These are phyloP conservation scores for Eristalis pertinax DNA, from an alignment of 2,888 invertebrate genomes.

Conservation along the genomic window DNA sequence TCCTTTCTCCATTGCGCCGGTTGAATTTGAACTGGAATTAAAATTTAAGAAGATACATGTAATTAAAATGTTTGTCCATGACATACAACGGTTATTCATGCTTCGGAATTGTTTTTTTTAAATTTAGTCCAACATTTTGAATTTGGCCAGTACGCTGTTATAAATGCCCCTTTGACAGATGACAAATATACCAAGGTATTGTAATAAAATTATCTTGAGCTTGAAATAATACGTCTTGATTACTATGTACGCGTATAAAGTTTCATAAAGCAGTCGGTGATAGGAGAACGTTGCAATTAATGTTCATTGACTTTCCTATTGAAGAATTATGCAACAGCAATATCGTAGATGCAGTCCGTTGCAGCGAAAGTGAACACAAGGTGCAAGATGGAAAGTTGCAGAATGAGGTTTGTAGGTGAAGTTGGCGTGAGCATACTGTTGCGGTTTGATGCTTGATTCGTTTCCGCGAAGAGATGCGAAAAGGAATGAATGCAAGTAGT, in stretches of 20 bases:
- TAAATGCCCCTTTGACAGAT: neutral
- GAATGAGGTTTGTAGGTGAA: slow-evolving; percentile 9
- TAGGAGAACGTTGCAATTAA: neutral
- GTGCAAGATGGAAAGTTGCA: slow-evolving; percentile 16
- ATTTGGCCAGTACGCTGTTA: neutral
- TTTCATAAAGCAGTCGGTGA: neutral
- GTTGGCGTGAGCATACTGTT: slow-evolving; percentile 6
- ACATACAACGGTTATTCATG: neutral
- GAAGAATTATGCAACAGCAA: neutral
- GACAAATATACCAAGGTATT: neutral
- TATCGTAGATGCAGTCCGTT: neutral
- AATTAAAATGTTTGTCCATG: neutral
- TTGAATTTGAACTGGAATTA: slow-evolving; percentile 73
- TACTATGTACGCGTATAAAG: no score
- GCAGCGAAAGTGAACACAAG: slow-evolving; percentile 11
- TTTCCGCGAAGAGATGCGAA: slow-evolving; percentile 4
- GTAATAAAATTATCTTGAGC: neutral
- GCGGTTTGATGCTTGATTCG: neutral
- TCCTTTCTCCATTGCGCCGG: slow-evolving; percentile 87
- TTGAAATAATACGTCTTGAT: no score
- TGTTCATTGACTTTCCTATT: slow-evolving; percentile 23
- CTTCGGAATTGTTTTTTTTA: neutral
- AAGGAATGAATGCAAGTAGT: neutral
- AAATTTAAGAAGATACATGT: slow-evolving; percentile 21
- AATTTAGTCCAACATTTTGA: slow-evolving; percentile 5